Evolutionary conservation across 2,797 vertebrate genomes (phyloP).

Genomic region (Chloroceryle amazona): DNA sequence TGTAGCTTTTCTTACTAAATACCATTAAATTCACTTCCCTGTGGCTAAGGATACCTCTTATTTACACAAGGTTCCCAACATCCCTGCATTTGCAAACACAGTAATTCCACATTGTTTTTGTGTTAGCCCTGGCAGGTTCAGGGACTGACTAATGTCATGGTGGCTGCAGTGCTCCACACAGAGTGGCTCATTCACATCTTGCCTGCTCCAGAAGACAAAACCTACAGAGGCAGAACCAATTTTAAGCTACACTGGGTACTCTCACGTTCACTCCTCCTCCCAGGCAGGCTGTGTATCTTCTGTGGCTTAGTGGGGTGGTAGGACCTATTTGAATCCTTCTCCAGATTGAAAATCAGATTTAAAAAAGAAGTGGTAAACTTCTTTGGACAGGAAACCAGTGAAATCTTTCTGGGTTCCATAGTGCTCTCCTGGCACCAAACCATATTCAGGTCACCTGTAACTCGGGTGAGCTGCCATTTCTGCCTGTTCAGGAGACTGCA

Average conservation of each 20-base stretch:
- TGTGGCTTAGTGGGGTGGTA: not conserved
- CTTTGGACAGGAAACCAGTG: not conserved
- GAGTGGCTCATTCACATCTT: not conserved
- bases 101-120: not conserved
- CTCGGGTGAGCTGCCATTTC: not conserved
- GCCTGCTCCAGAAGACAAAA: not conserved
- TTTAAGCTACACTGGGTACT: not conserved
- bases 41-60: slow-evolving; percentile 1
- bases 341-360: not conserved
- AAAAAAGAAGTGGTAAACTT: not conserved
- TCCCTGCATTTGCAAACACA: not conserved
- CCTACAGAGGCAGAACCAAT: not conserved
- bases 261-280: not conserved
- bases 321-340: not conserved
- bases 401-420: not conserved
- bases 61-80: not conserved
- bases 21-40: not conserved
- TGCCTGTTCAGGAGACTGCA: not conserved
- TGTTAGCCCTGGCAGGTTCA: not conserved
- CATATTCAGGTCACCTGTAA: not conserved
- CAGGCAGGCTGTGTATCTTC: not conserved
- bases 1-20: not conserved
- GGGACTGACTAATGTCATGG: not conserved
- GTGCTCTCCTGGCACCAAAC: not conserved
- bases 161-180: not conserved